Percentiles rank a stretch among this genome's conserved stretches.
Evolutionary conservation across 2,888 invertebrate species (phyloP).

Genomic region (Phortica okadai): DNA sequence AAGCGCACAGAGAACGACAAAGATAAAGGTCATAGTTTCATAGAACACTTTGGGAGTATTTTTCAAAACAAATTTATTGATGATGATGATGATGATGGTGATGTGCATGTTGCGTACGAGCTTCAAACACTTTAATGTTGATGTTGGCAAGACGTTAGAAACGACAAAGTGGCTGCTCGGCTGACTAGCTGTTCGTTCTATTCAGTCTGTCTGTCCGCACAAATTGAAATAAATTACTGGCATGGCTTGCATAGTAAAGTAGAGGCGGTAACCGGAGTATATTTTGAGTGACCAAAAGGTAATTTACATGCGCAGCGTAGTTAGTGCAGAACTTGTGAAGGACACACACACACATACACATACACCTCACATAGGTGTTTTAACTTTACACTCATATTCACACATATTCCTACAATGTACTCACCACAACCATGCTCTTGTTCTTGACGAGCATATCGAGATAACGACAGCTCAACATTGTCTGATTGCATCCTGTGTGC

Average conservation of each 20-base stretch:
- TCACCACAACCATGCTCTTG: slow-evolving; percentile 83
- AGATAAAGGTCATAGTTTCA: slow-evolving; percentile 4
- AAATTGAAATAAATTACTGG: slow-evolving; percentile 70
- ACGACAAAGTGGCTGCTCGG: slow-evolving; percentile 22
- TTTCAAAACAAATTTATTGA: slow-evolving; percentile 32
- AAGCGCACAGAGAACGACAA: not conserved
- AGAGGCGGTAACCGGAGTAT: not conserved
- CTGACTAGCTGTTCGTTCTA: slow-evolving; percentile 11
- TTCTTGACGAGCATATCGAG: slow-evolving; percentile 83
- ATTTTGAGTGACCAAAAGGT: slow-evolving; percentile 44
- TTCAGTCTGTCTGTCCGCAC: slow-evolving; percentile 47
- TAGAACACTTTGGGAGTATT: not conserved
- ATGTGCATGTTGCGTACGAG: not conserved
- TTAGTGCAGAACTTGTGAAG: not conserved
- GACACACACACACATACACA: not conserved
- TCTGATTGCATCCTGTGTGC: slow-evolving; percentile 80
- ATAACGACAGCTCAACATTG: slow-evolving; percentile 86
- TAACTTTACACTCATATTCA: not conserved
- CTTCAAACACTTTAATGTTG: not conserved
- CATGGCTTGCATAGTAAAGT: slow-evolving; percentile 45
- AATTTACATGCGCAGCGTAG: slow-evolving; percentile 56
- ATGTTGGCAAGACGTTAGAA: not conserved
- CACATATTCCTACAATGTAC: slow-evolving; percentile 61
- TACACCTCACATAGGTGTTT: not conserved
- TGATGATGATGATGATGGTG: slow-evolving; percentile 17